phyloP scores from a whole-genome alignment of 2,113 vertebrate species.

The Ciconia maguari region DNA sequence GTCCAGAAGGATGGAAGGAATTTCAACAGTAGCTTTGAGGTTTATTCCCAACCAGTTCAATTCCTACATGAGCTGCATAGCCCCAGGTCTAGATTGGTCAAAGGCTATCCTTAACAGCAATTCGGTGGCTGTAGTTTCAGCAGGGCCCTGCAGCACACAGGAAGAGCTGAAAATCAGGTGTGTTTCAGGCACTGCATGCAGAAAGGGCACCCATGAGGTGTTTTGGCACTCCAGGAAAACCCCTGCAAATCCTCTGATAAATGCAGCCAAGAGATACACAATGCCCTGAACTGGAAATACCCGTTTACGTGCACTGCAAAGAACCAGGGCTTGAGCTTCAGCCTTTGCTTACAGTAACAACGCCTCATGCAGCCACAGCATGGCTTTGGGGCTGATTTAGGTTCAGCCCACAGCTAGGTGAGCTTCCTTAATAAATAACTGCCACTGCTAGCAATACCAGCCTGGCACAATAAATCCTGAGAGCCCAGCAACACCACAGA shows the following conservation, averaged over 20 bases:
- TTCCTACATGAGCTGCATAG: not conserved
- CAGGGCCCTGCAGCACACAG: not conserved
- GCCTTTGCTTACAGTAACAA: not conserved
- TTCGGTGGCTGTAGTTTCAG: not conserved
- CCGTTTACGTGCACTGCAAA: accelerated
- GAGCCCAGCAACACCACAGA: not conserved
- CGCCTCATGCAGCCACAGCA: accelerated
- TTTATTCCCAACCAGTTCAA: not conserved
- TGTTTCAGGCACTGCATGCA: not conserved
- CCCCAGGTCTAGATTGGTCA: not conserved
- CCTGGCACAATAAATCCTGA: not conserved
- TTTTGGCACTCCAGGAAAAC: not conserved
- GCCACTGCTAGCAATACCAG: not conserved
- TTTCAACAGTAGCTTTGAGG: not conserved
- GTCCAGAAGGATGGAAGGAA: not conserved
- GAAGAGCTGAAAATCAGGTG: not conserved
- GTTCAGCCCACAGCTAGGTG: not conserved
- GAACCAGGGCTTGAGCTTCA: not conserved
- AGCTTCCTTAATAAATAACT: not conserved
- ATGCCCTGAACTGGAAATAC: not conserved
- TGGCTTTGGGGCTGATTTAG: not conserved
- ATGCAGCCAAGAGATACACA: not conserved
- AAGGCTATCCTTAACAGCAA: not conserved
- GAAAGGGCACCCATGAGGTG: not conserved
- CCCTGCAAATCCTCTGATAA: not conserved